Percentiles rank a stretch among this genome's conserved stretches.
These are phyloP conservation scores for Amphilophus citrinellus DNA, from an alignment of 2,113 vertebrate species.

Conservation along the genomic window DNA sequence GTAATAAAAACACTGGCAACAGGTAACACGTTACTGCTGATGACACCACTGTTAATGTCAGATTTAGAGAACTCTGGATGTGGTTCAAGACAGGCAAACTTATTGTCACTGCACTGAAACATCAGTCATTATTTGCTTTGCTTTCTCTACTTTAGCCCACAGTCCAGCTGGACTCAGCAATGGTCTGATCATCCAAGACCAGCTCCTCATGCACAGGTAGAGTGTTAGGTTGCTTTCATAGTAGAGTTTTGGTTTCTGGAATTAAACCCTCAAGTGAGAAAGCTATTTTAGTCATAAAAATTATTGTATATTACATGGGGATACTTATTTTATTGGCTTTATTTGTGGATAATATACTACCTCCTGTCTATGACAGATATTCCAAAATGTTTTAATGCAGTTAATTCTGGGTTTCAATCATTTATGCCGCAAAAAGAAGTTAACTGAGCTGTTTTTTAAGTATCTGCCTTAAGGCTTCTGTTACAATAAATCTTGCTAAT, in stretches of 20 bases:
- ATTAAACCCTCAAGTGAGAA: no score
- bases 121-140: background rate
- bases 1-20: conserved; percentile 76
- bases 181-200: conserved; percentile 81
- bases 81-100: background rate
- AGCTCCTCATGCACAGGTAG: conserved; percentile 79
- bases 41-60: background rate
- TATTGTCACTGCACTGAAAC: background rate
- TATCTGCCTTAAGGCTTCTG: no score
- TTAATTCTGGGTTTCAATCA: no score
- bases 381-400: no score
- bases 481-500: no score
- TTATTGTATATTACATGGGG: no score
- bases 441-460: no score
- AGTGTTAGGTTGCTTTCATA: conserved; percentile 25
- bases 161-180: conserved; percentile 76
- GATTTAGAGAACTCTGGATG: background rate
- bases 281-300: no score
- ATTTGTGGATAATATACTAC: no score
- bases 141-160: conserved; percentile 75
- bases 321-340: no score
- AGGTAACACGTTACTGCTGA: conserved; percentile 75
- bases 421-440: no score
- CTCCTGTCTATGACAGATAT: no score
- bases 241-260: background rate